Conservation (phyloP, 2,888 invertebrate genomes). For the Malthinus seriepunctatus region DNA sequence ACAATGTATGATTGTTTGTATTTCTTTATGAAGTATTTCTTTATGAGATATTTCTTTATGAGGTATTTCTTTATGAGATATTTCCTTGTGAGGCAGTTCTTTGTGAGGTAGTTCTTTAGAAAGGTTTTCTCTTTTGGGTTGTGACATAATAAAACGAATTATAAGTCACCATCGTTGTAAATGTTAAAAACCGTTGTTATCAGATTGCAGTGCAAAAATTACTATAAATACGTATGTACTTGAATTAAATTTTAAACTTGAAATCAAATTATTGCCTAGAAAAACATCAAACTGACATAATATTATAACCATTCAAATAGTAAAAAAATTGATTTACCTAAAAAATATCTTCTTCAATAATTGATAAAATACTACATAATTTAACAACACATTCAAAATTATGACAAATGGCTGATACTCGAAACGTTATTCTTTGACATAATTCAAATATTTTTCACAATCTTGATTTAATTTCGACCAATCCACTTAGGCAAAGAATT, state of each 20-base stretch:
- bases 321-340: neutral
- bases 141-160: conserved; percentile 12
- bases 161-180: conserved; percentile 1
- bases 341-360: neutral
- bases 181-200: conserved; percentile 20
- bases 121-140: conserved; percentile 6
- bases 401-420: neutral
- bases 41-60: too few relatives aligned
- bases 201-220: conserved; percentile 18
- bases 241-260: neutral
- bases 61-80: too few relatives aligned
- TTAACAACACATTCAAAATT: neutral
- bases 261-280: neutral
- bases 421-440: conserved; percentile 10
- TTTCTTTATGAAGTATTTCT: too few relatives aligned
- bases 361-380: neutral
- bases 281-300: conserved; percentile 4
- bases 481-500: conserved; percentile 11
- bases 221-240: conserved; percentile 10
- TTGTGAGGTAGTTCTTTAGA: too few relatives aligned
- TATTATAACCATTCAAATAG: neutral
- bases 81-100: too few relatives aligned
- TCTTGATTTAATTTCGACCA: conserved; percentile 6
- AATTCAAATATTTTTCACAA: conserved; percentile 9
- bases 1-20: conserved; percentile 30